These are phyloP conservation scores for Tipula helvola DNA, from an alignment of 2,888 invertebrate species.

Conservation along the genomic window DNA sequence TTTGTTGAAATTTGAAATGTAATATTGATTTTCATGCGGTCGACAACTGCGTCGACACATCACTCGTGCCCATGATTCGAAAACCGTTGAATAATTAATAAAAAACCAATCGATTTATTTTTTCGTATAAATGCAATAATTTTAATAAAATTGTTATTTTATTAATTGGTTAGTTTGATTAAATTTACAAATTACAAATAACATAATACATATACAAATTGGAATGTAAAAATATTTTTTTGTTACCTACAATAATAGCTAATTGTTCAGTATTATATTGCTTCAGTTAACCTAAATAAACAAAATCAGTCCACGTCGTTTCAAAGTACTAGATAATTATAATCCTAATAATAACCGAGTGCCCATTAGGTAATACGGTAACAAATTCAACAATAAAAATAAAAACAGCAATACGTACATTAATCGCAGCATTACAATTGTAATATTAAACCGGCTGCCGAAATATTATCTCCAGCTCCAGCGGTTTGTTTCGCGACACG, in stretches of 20 bases:
- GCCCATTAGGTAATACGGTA: neutral
- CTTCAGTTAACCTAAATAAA: neutral
- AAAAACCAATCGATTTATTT: neutral
- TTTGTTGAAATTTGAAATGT: too few relatives aligned
- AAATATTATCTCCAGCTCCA: constrained; percentile 79
- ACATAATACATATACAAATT: neutral
- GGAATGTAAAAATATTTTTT: neutral
- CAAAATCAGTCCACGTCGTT: neutral
- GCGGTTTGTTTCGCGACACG: constrained; percentile 70
- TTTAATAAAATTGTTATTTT: neutral
- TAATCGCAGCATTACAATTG: constrained; percentile 38
- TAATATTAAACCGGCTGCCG: constrained; percentile 71
- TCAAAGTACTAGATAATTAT: neutral
- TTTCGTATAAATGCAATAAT: neutral
- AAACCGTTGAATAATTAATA: neutral
- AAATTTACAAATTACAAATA: neutral
- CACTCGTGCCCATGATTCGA: neutral
- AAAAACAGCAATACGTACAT: neutral
- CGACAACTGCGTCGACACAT: neutral
- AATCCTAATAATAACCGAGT: neutral
- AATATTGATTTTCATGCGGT: too few relatives aligned
- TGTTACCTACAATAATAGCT: neutral
- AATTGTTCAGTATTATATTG: neutral
- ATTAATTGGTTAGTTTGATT: neutral
- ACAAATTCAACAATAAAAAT: neutral